Percentiles rank a stretch among this genome's conserved stretches.
Conservation (phyloP, 2,797 vertebrate genomes). For the Octomys mimax region DNA sequence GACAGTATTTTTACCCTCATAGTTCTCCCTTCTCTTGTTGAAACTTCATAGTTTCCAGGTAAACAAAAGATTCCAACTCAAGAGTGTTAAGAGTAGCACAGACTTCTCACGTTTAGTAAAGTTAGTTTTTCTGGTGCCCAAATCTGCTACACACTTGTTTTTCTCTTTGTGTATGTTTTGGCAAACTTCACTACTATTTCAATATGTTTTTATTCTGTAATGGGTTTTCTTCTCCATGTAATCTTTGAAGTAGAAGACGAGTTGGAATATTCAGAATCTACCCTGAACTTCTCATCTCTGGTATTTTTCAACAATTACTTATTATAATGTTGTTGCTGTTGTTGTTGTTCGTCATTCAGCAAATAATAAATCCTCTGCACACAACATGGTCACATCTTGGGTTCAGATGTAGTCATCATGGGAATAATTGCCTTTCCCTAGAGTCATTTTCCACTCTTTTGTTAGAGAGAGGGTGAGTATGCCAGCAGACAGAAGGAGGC, state of each 20-base stretch:
- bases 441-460: neutral
- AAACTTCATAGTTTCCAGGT: neutral
- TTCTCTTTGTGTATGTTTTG: constrained; percentile 7
- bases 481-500: neutral
- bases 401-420: constrained; percentile 2
- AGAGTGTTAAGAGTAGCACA: neutral
- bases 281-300: neutral
- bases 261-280: neutral
- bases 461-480: neutral
- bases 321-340: neutral
- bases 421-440: neutral
- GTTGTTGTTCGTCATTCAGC: neutral
- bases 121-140: constrained; percentile 31
- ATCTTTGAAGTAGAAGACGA: neutral
- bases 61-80: constrained; percentile 2
- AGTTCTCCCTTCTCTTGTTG: neutral
- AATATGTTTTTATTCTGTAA: neutral
- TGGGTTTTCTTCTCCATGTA: neutral
- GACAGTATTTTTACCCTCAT: neutral
- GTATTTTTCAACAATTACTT: constrained; percentile 1
- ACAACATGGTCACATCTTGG: neutral
- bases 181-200: constrained; percentile 11
- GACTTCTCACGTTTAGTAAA: constrained; percentile 34
- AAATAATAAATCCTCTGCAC: neutral
- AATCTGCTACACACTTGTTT: constrained; percentile 27